Evolutionary conservation across 2,797 vertebrate species (phyloP), one percentile per base, ranked within the genome.

Genomic region (Hyperoplus lanceolatus): DNA sequence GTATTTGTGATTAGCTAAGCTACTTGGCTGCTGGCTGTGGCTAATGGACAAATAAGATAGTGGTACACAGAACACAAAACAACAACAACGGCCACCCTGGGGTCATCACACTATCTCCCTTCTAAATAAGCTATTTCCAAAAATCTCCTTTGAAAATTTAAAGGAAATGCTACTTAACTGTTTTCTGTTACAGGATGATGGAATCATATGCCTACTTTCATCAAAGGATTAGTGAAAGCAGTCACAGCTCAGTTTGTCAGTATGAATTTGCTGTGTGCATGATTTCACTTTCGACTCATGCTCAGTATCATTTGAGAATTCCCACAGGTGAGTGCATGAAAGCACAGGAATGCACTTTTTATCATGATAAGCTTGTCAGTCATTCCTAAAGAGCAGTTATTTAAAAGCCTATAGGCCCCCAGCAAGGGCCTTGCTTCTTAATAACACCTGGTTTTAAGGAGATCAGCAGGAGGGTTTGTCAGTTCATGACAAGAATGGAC

Each of bases 401-500:
- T 89, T 70, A 81, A 87, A 87, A 89, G 79, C 83, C 86, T 83
- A 77, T 38, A 85, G 82, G 82, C 83, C 87, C 85, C 82, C 72
- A 81, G 87, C 83, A 55, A 89, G 87, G 87, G 84, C 81, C 80
- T 61, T 82, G 87, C 83, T 89, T 86, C 91, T 90, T 92, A 90
- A 93, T 94, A 92, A 92, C 93, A 94, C 92, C 92, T 94, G 93
- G 91, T 91, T 90, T 87, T 90, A 90, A 93, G 86, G 79, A 92
- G 92, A 92, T 94, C 92, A 94, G 90, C 86, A 1, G 73, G 87
- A 91, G 89, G 92, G 81, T 92, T 93, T 93, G 90, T 94, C 87
- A 90, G 90, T 93, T 93, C 90, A 92, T 92, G 91, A 94, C 92
- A 93, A 91, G 90, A 94, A 93, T 91, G 91, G 92, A 92, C 89